Evolutionary conservation across 2,888 invertebrate genomes (phyloP).

Genomic region (Euplexia lucipara): DNA sequence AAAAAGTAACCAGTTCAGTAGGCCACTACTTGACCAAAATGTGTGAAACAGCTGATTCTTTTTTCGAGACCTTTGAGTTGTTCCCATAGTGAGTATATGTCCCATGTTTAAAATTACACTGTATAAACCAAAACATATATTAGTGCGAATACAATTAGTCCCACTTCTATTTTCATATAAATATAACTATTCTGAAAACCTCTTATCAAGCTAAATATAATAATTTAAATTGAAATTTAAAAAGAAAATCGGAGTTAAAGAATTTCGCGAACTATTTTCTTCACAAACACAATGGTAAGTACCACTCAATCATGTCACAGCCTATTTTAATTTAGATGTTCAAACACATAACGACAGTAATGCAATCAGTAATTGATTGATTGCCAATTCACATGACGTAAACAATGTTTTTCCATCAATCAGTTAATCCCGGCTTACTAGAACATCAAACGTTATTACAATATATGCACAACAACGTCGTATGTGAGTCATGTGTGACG

Average conservation of each 20-base stretch:
- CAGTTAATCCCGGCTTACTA: constrained; percentile 36
- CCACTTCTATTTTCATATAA: too few species aligned
- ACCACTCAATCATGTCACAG: constrained; percentile 6
- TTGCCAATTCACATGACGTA: constrained; percentile 26
- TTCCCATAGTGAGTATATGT: too few species aligned
- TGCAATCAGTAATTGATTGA: constrained; percentile 37
- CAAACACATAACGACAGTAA: constrained; percentile 24
- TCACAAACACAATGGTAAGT: not conserved
- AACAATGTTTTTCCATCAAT: constrained; percentile 44
- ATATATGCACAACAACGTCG: not conserved
- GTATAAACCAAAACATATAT: too few species aligned
- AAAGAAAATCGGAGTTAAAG: not conserved
- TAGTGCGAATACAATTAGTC: too few species aligned
- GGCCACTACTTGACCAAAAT: too few species aligned
- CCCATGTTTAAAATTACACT: too few species aligned
- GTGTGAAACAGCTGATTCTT: too few species aligned
- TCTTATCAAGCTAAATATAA: too few species aligned
- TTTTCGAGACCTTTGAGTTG: too few species aligned
- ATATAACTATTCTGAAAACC: too few species aligned
- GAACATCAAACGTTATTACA: constrained; percentile 8
- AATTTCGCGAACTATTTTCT: not conserved
- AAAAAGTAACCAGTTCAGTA: too few species aligned
- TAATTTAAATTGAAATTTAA: not conserved
- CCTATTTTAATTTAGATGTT: constrained; percentile 18
- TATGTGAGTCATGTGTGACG: constrained; percentile 3